A percentile compares a stretch with the other conserved stretches of the same genome.
These are phyloP conservation scores for Hyles euphorbiae DNA, from an alignment of 1,140 invertebrate species.

Conservation along the genomic window DNA sequence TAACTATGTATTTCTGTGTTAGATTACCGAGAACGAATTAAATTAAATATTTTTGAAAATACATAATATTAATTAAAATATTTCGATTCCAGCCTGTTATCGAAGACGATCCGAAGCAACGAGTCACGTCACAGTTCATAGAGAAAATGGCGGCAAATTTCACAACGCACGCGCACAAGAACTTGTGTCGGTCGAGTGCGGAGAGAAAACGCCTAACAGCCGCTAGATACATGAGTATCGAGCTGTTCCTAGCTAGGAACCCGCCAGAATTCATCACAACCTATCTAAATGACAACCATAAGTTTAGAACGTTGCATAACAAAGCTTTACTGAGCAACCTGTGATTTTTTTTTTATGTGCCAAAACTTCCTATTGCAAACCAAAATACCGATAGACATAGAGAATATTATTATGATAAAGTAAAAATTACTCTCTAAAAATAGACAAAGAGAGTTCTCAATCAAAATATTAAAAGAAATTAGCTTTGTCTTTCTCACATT, in stretches of 20 bases:
- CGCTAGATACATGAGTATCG: conserved; percentile 74
- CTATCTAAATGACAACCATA: conserved; percentile 76
- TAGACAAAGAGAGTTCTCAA: too few relatives aligned
- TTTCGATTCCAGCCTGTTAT: conserved; percentile 45
- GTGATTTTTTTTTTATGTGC: conserved; percentile 21
- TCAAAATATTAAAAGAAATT: too few relatives aligned
- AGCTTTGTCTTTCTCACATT: too few relatives aligned
- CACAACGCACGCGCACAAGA: conserved; percentile 50
- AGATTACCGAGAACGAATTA: too few relatives aligned
- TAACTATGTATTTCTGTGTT: too few relatives aligned
- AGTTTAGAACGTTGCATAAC: conserved; percentile 74
- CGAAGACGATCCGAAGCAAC: conserved; percentile 64
- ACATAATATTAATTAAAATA: background rate
- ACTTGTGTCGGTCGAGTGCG: conserved; percentile 53
- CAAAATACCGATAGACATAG: too few relatives aligned
- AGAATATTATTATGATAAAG: too few relatives aligned
- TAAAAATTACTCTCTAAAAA: too few relatives aligned
- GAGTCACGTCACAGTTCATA: conserved; percentile 68
- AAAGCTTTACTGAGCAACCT: conserved; percentile 63
- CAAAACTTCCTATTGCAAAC: background rate
- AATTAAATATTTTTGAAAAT: background rate
- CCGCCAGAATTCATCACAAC: conserved; percentile 78
- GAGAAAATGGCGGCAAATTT: conserved; percentile 64
- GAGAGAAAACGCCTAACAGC: conserved; percentile 65
- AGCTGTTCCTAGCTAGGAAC: conserved; percentile 71